These are phyloP conservation scores for Pleuronectes platessa DNA, from an alignment of 2,113 vertebrate species.

Conservation along the genomic window DNA sequence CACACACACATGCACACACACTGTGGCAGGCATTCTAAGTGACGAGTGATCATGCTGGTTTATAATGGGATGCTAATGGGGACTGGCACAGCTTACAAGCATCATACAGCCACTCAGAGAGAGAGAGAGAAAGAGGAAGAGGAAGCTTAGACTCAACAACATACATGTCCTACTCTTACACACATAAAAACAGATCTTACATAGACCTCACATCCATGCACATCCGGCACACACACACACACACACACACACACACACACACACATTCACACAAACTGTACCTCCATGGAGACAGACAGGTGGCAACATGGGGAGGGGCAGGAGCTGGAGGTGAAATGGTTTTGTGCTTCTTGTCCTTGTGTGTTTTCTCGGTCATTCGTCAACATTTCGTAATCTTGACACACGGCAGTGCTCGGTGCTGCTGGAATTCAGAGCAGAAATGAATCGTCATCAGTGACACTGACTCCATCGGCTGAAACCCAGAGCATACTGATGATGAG, in stretches of 20 bases:
- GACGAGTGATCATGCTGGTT: conserved; percentile 79
- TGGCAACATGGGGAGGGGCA: conserved; percentile 9
- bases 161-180: conserved; percentile 62
- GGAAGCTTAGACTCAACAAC: conserved; percentile 45
- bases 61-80: conserved; percentile 83
- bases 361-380: conserved; percentile 28
- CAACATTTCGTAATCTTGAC: conserved; percentile 33
- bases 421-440: conserved; percentile 31
- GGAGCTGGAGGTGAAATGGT: conserved; percentile 22
- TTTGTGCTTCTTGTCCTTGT: conserved; percentile 29
- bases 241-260: conserved; percentile 10
- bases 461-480: conserved; percentile 51
- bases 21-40: conserved; percentile 74
- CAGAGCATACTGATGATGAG: conserved; percentile 66
- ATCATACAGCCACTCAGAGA: conserved; percentile 55
- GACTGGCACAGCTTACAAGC: conserved; percentile 77
- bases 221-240: conserved; percentile 32
- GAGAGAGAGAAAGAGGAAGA: conserved; percentile 28
- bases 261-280: conserved; percentile 12
- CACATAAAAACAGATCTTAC: conserved; percentile 27
- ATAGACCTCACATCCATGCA: conserved; percentile 39
- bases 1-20: conserved; percentile 30
- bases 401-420: conserved; percentile 2
- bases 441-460: conserved; percentile 54
- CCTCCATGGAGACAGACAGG: conserved; percentile 20